Evolutionary conservation across 2,797 vertebrate genomes (phyloP), one percentile per base, ranked within the genome.

Genomic region (Alauda arvensis): DNA sequence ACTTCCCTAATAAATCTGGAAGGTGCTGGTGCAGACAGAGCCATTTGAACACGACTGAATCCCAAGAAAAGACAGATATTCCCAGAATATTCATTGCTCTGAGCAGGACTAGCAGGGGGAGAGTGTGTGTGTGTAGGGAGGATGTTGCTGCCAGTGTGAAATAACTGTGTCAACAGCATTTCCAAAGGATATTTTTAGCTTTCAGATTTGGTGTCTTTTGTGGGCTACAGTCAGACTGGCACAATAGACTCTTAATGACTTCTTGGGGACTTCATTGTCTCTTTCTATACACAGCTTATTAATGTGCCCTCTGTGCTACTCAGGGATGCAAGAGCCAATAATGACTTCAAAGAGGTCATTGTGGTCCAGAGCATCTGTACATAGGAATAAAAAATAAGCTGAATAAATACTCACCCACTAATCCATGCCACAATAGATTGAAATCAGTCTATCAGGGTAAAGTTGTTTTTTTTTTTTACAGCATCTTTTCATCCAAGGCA

Each of bases 201-300:
- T 83, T 67, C 81, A 81, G 82, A 94, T 90, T 92, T 66, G 69
- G 91, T 89, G 48, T 52, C 80, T 92, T 95, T 92, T 91, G 87
- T 90, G 83, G 93, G 80, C 91, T 94, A 86, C 62, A 94, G 94
- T 93, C 92, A 92, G 82, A 66, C 92, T 84, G 94, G 49, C 93
- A 96, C 93, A 96, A 96, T 95, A 95, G 93, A 78, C 86, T 93
- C 91, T 93, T 95, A 95, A 95, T 96, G 95, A 95, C 92, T 96
- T 94, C 92, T 91, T 79, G 21, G 87, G 76, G 87, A 92, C 92
- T 93, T 93, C 77, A 88, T 89, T 94, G 95, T 94, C 89, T 95
- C 92, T 79, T 93, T 94, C 92, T 92, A 88, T 94, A 85, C 78
- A 68, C 89, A 92, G 91, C 76, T 94, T 93, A 91, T 93, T 93